These are phyloP conservation scores for Hyaena hyaena DNA, from an alignment of 2,113 vertebrate genomes.

Conservation along the genomic window DNA sequence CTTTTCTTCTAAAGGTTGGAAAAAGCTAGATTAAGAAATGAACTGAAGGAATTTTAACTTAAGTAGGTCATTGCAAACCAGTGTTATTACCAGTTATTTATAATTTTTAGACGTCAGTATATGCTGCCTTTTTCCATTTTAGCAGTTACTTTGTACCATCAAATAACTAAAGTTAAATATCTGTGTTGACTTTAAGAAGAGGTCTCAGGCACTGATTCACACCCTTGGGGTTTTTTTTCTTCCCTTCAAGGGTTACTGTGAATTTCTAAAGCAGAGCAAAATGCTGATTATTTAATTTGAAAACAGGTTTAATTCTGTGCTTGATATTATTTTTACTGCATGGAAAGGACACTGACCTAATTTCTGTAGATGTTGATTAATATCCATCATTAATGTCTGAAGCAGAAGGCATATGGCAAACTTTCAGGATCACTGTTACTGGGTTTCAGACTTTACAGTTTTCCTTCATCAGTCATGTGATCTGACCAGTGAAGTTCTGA, in stretches of 20 bases:
- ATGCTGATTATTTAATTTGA: neutral
- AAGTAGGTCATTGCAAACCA: neutral
- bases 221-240: neutral
- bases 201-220: neutral
- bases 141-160: neutral
- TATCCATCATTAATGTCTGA: neutral
- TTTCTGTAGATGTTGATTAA: neutral
- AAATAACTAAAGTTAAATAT: neutral
- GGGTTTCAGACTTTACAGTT: neutral
- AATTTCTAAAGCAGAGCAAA: conserved; percentile 43
- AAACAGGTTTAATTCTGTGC: conserved; percentile 36
- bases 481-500: neutral
- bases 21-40: conserved; percentile 20
- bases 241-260: neutral
- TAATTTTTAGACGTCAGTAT: neutral
- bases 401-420: neutral
- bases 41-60: conserved; percentile 26
- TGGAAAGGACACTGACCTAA: neutral
- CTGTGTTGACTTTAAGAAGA: neutral
- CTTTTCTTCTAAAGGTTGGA: neutral
- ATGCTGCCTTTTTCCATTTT: neutral
- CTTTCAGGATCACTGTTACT: neutral
- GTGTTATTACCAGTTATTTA: neutral
- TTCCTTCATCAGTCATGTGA: neutral
- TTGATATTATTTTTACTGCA: neutral